Evolutionary conservation across 2,888 invertebrate genomes (phyloP).

Genomic region (Plutella xylostella): DNA sequence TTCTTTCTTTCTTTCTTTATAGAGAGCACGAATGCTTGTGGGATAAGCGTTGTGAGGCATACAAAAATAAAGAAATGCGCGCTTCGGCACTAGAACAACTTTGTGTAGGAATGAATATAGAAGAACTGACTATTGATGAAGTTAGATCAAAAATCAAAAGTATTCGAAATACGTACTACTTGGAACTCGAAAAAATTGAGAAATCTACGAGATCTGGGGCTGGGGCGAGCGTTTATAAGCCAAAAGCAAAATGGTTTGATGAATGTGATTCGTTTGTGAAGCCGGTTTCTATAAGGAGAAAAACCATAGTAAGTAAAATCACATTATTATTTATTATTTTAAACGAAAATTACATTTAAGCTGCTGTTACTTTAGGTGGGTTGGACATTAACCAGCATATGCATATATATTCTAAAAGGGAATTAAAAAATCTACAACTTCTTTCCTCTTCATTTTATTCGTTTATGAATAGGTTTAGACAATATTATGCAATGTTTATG

Average conservation of each 20-base stretch:
- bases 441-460: too few species aligned
- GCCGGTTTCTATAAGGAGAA: conserved; percentile 17
- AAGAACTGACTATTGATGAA: conserved; percentile 1
- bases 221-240: conserved; percentile 8
- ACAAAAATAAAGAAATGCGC: conserved; percentile 22
- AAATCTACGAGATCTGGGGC: conserved; percentile 19
- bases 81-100: conserved; percentile 19
- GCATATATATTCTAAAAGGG: too few species aligned
- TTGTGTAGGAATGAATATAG: conserved; percentile 16
- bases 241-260: conserved; percentile 19
- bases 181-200: conserved; percentile 16
- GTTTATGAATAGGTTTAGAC: too few species aligned
- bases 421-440: too few species aligned
- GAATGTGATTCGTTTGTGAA: conserved; percentile 19
- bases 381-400: too few species aligned
- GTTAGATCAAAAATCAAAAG: conserved; percentile 17
- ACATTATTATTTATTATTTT: conserved; percentile 18
- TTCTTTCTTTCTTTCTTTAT: too few species aligned
- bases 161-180: conserved; percentile 19
- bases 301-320: conserved; percentile 19
- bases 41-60: conserved; percentile 19
- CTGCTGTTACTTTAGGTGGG: too few species aligned
- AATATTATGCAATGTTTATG: too few species aligned
- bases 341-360: conserved; percentile 9
- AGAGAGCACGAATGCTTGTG: conserved; percentile 19